A percentile compares a stretch with the other conserved stretches of the same genome.
phyloP scores from a whole-genome alignment of 23 tunicate species.

The Halocynthia aurantium region DNA sequence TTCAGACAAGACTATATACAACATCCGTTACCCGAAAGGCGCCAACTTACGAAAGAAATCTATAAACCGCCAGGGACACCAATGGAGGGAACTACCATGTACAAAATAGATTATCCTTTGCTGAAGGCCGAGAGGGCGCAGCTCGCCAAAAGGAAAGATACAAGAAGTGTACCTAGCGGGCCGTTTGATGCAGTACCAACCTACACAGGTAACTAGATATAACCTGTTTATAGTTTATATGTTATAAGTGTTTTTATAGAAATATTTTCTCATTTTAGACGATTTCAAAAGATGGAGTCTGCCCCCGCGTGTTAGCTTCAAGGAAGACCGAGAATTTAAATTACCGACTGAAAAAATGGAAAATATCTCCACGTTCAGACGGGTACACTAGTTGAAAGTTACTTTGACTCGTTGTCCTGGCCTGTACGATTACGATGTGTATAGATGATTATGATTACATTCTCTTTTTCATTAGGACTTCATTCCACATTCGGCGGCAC shows the following conservation, averaged over 20 bases:
- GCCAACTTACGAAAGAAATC: conserved; percentile 29
- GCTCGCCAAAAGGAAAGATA: conserved; percentile 49
- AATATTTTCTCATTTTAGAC: conserved; percentile 23
- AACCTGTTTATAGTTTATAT: too few species aligned
- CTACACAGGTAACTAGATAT: conserved; percentile 53
- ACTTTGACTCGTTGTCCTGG: too few species aligned
- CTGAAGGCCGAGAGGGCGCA: conserved; percentile 39
- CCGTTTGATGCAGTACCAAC: conserved; percentile 80
- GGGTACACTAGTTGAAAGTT: conserved; percentile 17
- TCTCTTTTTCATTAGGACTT: conserved; percentile 39
- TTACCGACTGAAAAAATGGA: conserved; percentile 76
- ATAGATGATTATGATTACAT: too few species aligned
- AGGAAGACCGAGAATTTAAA: conserved; percentile 45
- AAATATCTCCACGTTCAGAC: conserved; percentile 60
- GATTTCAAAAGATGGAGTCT: conserved; percentile 73
- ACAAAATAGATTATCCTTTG: conserved; percentile 68
- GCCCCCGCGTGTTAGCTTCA: conserved; percentile 51
- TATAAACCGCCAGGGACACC: conserved; percentile 62
- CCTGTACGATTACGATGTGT: too few species aligned
- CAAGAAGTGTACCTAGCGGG: conserved; percentile 35
- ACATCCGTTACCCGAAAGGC: conserved; percentile 55
- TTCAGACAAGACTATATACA: conserved; percentile 59
- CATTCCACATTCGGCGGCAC: conserved; percentile 52
- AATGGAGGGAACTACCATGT: conserved; percentile 78
- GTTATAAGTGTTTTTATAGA: too few species aligned